Evolutionary conservation across 2,888 invertebrate species (phyloP).

Genomic region (Zhuqinia jingwanae): DNA sequence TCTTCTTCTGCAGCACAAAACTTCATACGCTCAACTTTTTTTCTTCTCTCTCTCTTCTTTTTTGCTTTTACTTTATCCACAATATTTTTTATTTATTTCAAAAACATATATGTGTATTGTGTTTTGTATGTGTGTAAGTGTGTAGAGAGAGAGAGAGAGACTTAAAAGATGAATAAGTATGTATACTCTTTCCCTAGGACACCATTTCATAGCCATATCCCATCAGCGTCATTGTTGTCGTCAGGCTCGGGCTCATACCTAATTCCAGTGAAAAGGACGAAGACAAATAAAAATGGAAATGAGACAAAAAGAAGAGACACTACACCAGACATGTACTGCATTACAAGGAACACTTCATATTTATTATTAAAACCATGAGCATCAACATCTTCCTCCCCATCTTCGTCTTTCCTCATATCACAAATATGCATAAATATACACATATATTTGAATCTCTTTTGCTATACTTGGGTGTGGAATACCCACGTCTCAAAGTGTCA

Average conservation of each 20-base stretch:
- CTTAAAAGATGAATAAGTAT: no score
- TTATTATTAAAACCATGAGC: constrained; percentile 44
- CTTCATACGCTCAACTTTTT: no score
- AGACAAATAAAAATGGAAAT: constrained; percentile 70
- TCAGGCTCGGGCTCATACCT: not conserved
- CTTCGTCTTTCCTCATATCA: not conserved
- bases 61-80: not conserved
- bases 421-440: no score
- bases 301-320: constrained; percentile 41
- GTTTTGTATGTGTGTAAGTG: no score
- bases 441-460: no score
- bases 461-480: not conserved
- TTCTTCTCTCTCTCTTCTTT: not conserved
- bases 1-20: not conserved
- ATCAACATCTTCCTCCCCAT: constrained; percentile 9
- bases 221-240: not conserved
- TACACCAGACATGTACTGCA: not conserved
- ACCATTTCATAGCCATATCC: not conserved
- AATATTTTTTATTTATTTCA: not conserved
- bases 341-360: constrained; percentile 20
- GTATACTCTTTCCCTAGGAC: not conserved
- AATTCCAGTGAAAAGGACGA: constrained; percentile 23
- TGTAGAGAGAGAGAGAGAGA: no score
- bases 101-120: not conserved
- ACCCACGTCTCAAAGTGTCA: not conserved